These are phyloP conservation scores for Halesus radiatus DNA, from an alignment of 1,140 invertebrate species.

Conservation along the genomic window DNA sequence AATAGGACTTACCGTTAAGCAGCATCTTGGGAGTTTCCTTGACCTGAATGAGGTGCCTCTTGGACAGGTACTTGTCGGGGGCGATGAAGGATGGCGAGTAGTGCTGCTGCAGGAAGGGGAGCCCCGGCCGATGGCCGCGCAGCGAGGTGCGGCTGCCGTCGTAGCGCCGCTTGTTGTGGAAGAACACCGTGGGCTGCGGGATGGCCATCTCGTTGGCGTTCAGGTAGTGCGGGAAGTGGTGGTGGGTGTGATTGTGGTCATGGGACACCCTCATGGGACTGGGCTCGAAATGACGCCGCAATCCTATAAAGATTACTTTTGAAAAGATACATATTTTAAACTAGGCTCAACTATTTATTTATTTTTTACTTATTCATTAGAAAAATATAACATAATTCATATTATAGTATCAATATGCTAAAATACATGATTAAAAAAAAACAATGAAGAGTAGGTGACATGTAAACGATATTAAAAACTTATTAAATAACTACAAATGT, in stretches of 20 bases:
- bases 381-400: too few relatives aligned
- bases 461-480: too few relatives aligned
- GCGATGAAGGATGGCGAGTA: constrained; percentile 54
- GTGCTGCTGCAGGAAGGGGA: neutral
- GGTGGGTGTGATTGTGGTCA: neutral
- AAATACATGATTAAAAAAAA: too few relatives aligned
- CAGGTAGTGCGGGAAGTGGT: neutral
- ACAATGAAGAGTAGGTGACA: too few relatives aligned
- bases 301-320: neutral
- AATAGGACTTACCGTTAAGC: constrained; percentile 55
- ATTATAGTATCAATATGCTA: too few relatives aligned
- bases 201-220: neutral
- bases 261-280: neutral
- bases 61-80: constrained; percentile 68
- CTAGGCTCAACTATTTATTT: too few relatives aligned
- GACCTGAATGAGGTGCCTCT: constrained; percentile 64
- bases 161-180: constrained; percentile 45
- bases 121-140: neutral
- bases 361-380: too few relatives aligned
- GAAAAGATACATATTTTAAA: neutral
- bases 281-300: neutral
- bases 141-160: constrained; percentile 17
- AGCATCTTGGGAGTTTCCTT: constrained; percentile 62
- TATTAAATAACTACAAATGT: too few relatives aligned
- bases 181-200: neutral